These are phyloP conservation scores for Drosophila ficusphila DNA, from an alignment of 1,140 invertebrate species.

Conservation along the genomic window DNA sequence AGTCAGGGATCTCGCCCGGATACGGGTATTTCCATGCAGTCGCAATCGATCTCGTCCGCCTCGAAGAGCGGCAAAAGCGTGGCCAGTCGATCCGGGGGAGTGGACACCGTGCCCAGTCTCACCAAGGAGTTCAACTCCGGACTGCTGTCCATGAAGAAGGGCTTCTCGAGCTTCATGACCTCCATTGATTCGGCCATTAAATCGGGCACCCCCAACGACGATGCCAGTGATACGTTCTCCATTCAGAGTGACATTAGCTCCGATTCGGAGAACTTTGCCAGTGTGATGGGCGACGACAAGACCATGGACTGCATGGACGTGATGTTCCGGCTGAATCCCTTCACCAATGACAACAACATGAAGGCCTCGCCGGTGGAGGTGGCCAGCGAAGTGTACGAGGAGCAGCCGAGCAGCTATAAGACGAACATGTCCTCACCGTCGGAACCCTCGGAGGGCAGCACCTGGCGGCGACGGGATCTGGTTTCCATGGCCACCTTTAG, in stretches of 20 bases:
- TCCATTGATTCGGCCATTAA: slow-evolving; percentile 92
- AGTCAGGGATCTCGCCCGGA: slow-evolving; percentile 82
- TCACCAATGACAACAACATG: slow-evolving; percentile 84
- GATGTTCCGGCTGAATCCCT: slow-evolving; percentile 86
- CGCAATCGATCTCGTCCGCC: slow-evolving; percentile 67
- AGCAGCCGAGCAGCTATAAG: slow-evolving; percentile 86
- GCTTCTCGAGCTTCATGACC: slow-evolving; percentile 91
- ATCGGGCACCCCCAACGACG: slow-evolving; percentile 87
- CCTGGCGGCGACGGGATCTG: slow-evolving; percentile 90
- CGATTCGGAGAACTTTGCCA: slow-evolving; percentile 91
- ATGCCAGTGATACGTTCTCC: slow-evolving; percentile 89
- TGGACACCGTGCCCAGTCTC: slow-evolving; percentile 69
- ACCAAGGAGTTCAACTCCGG: slow-evolving; percentile 85
- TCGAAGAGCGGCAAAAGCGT: slow-evolving; percentile 75
- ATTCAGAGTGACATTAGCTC: slow-evolving; percentile 91
- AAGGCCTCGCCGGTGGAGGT: slow-evolving; percentile 88
- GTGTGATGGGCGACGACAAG: slow-evolving; percentile 88
- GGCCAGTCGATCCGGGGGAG: slow-evolving; percentile 23
- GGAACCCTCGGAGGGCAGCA: slow-evolving; percentile 91
- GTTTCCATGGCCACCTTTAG: slow-evolving; percentile 86
- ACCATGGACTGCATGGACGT: slow-evolving; percentile 88
- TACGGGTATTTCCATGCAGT: slow-evolving; percentile 82
- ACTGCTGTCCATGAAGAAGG: slow-evolving; percentile 91
- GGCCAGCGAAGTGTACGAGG: slow-evolving; percentile 93
- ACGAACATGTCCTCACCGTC: slow-evolving; percentile 89